phyloP scores from a whole-genome alignment of 1,140 invertebrate species.

The Calycopis cecrops region DNA sequence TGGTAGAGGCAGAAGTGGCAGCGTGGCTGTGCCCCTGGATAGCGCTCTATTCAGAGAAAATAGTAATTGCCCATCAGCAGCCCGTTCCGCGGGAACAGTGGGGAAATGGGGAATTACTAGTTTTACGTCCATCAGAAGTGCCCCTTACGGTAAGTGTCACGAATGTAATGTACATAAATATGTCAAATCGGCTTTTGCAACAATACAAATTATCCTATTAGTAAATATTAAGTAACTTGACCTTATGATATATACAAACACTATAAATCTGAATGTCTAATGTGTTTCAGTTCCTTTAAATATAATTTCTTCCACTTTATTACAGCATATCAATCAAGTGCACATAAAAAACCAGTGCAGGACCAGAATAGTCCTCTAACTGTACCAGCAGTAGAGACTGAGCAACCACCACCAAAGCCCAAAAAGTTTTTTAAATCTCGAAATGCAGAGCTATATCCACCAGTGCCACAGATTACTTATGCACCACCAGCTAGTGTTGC shows the following conservation, averaged over 20 bases:
- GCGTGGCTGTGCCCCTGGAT: constrained; percentile 77
- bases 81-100: constrained; percentile 90
- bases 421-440: constrained; percentile 95
- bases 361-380: constrained; percentile 76
- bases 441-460: constrained; percentile 78
- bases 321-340: constrained; percentile 66
- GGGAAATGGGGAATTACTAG: constrained; percentile 96
- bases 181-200: no score
- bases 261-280: no score
- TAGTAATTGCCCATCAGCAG: constrained; percentile 90
- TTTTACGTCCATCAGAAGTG: constrained; percentile 91
- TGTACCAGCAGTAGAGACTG: constrained; percentile 74
- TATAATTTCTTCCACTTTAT: constrained; percentile 25
- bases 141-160: constrained; percentile 79
- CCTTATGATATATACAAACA: no score
- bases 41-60: constrained; percentile 87
- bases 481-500: constrained; percentile 70
- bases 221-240: no score
- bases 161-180: not conserved
- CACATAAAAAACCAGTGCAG: constrained; percentile 74
- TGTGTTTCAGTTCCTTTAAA: not conserved
- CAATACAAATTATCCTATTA: no score
- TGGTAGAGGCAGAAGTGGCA: constrained; percentile 77
- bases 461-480: constrained; percentile 73
- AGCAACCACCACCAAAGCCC: constrained; percentile 79